A percentile compares a stretch with the other conserved stretches of the same genome.
Evolutionary conservation across 1,140 invertebrate species (phyloP).

Genomic region (Trissolcus basalis): DNA sequence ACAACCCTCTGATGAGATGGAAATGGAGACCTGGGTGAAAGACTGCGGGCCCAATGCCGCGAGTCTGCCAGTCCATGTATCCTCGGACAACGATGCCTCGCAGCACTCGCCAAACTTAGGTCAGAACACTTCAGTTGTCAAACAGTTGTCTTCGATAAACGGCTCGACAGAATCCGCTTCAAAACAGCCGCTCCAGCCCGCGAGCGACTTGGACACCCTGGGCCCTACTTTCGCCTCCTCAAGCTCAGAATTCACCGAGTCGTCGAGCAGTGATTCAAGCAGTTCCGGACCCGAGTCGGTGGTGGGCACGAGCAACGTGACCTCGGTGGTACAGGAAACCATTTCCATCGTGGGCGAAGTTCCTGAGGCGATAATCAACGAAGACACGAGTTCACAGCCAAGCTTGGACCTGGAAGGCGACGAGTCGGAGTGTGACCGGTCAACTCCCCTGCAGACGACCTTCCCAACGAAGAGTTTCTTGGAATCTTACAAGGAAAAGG

Average conservation of each 20-base stretch:
- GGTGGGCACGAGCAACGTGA: conserved; percentile 52
- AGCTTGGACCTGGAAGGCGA: conserved; percentile 70
- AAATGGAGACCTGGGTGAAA: conserved; percentile 74
- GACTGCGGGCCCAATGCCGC: conserved; percentile 64
- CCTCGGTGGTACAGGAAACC: conserved; percentile 54
- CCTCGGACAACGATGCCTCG: conserved; percentile 43
- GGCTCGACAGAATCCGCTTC: conserved; percentile 39
- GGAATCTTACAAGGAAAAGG: conserved; percentile 48
- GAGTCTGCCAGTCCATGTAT: conserved; percentile 48
- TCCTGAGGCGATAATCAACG: conserved; percentile 72
- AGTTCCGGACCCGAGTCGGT: conserved; percentile 38
- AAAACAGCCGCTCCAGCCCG: conserved; percentile 23
- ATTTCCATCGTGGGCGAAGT: conserved; percentile 62
- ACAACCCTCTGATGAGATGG: conserved; percentile 66
- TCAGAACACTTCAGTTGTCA: conserved; percentile 33
- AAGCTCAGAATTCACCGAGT: conserved; percentile 55
- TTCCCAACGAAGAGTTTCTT: conserved; percentile 71
- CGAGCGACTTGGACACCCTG: conserved; percentile 37
- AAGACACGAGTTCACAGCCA: conserved; percentile 73
- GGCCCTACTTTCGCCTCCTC: conserved; percentile 59
- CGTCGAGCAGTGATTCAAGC: conserved; percentile 32
- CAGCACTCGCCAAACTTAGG: neutral
- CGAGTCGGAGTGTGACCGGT: conserved; percentile 61
- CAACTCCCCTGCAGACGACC: conserved; percentile 70
- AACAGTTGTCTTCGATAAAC: conserved; percentile 45